Percentiles rank a stretch among this genome's conserved stretches.
phyloP scores from a whole-genome alignment of 2,797 vertebrate species.

The Ctenopoma multispine region DNA sequence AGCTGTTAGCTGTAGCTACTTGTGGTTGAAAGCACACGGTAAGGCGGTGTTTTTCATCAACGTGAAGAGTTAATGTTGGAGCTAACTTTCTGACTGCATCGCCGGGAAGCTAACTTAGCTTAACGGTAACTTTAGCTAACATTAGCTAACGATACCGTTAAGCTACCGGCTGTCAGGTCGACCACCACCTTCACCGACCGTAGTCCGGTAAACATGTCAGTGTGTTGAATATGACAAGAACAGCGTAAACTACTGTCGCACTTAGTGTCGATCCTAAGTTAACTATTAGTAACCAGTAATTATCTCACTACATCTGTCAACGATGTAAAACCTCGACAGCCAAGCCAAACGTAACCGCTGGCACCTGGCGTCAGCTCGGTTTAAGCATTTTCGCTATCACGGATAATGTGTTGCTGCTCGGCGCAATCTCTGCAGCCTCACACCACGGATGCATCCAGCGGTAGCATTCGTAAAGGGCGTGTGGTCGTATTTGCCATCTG shows the following conservation, averaged over 20 bases:
- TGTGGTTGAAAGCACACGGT: neutral
- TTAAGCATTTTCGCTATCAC: neutral
- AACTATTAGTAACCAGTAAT: conserved; percentile 13
- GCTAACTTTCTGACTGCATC: conserved; percentile 69
- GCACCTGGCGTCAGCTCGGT: neutral
- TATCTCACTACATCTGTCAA: conserved; percentile 4
- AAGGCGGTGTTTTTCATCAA: neutral
- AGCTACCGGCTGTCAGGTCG: conserved; percentile 9
- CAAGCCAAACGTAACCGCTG: neutral
- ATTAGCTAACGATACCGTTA: conserved; percentile 18
- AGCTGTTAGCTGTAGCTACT: neutral
- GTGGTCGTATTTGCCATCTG: neutral
- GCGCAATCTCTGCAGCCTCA: neutral
- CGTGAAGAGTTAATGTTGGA: neutral
- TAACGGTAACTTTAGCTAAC: conserved; percentile 62
- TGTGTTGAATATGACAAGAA: neutral
- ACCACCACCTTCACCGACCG: neutral
- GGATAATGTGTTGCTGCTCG: neutral
- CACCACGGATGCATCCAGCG: neutral
- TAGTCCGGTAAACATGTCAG: neutral
- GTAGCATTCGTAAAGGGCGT: conserved; percentile 25
- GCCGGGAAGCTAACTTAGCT: conserved; percentile 62
- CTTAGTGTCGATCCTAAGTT: conserved; percentile 6
- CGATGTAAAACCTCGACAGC: neutral
- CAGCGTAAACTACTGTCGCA: no score